Base-by-base conservation (phyloP, 2,888 invertebrate genomes). In the Cephus rjabovi region DNA sequence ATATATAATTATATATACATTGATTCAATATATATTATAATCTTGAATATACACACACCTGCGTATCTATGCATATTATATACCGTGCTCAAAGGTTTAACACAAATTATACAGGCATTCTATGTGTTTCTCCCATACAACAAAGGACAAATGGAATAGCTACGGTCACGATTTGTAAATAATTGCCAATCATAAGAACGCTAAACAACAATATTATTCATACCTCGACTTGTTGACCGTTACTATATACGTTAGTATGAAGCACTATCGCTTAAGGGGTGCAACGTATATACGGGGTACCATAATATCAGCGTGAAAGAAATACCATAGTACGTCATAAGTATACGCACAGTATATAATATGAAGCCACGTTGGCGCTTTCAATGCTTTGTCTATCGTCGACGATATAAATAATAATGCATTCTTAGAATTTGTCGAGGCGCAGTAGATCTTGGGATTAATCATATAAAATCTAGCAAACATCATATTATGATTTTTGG, bases 281-380 rank as follows among this genome's bases (percentile, higher is more conserved):
- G 23, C 56, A 56, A 23, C 6, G 77, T 76, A 78, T 31, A 75
- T 76, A 71, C 69, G n/a, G 76, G 73, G 12, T 30, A 76, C 69
- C 37, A 76, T 76, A 74, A 34, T 75, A 75, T 79, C 74, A 75
- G 76, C 69, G 73, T 75, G 15, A 31, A 30, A n/a, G 23, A 76
- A 40, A 34, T 12, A 75, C 40, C 73, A 74, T 74, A 40, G n/a
- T n/a, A 69, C 70, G 74, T 69, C 73, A 33, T 75, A 56, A 9
- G 23, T 56, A 23, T 56, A 56, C 56, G 23, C 56, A 56, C 9
- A 23, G 9, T 56, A 9, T 23, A 56, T 56, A 56, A 56, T 56
- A 23, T 9, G 56, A 56, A 23, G 56, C 56, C 23, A 56, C 23
- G 56, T 23, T 56, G 56, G 56, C 56, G 56, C 2, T 23, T 23